phyloP scores from a whole-genome alignment of 1,140 invertebrate genomes.

The Eumeta japonica region DNA sequence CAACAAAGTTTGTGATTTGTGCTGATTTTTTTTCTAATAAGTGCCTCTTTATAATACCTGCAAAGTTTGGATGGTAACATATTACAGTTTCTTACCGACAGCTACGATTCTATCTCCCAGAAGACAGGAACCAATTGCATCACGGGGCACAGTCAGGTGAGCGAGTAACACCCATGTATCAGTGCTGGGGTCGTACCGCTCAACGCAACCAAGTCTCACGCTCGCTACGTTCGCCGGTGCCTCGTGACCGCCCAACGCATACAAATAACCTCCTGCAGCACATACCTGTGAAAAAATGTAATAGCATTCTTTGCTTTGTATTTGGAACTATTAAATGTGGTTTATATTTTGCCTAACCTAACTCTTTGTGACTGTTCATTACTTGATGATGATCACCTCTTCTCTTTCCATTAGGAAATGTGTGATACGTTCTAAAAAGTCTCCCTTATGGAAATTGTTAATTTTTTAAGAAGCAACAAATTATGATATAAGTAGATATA shows the following conservation, averaged over 20 bases:
- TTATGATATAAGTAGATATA: too few species aligned
- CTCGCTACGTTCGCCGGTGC: constrained; percentile 79
- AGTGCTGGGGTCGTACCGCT: constrained; percentile 78
- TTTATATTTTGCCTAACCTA: neutral
- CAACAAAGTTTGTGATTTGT: too few species aligned
- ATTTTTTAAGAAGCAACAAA: too few species aligned
- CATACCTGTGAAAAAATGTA: constrained; percentile 59
- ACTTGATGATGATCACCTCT: neutral
- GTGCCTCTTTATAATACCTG: neutral
- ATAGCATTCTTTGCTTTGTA: too few species aligned
- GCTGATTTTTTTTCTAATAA: constrained; percentile 2
- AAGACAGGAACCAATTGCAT: constrained; percentile 88
- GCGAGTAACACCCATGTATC: constrained; percentile 91
- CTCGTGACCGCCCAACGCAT: constrained; percentile 87
- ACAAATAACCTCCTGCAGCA: constrained; percentile 79
- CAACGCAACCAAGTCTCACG: constrained; percentile 88
- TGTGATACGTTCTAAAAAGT: too few species aligned
- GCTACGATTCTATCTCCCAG: constrained; percentile 87
- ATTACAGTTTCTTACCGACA: constrained; percentile 64
- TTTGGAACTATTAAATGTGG: neutral
- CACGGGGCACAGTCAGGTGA: constrained; percentile 79
- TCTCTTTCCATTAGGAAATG: neutral
- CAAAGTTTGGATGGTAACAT: neutral
- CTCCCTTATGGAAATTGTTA: too few species aligned
- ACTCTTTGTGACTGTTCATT: neutral